Conservation (phyloP, 2,888 invertebrate species). For the Cremastinae sp. region DNA sequence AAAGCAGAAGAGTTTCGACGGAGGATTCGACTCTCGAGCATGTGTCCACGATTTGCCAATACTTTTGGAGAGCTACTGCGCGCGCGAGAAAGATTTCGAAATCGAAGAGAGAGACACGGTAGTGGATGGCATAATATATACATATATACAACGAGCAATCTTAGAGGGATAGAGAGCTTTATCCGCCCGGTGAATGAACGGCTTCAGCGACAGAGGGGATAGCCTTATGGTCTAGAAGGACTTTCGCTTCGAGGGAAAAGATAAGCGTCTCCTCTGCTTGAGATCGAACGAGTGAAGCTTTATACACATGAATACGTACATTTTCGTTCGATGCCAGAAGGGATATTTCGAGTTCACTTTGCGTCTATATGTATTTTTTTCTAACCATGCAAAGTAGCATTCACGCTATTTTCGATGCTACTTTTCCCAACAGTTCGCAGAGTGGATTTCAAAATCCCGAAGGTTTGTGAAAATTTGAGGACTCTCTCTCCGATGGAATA, state of each 20-base stretch:
- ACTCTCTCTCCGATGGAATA: no score
- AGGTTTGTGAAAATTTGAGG: no score
- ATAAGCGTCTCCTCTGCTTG: slow-evolving; percentile 14
- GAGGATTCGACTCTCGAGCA: background rate
- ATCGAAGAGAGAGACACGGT: slow-evolving; percentile 25
- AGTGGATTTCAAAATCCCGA: no score
- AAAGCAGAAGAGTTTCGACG: slow-evolving; percentile 26
- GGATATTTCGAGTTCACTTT: background rate
- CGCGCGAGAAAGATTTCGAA: slow-evolving; percentile 14
- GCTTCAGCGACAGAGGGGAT: slow-evolving; percentile 15
- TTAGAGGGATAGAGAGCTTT: slow-evolving; percentile 27
- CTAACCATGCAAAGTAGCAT: no score
- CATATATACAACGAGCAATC: background rate
- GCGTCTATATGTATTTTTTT: background rate
- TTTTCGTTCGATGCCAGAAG: background rate
- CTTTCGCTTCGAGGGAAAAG: slow-evolving; percentile 24
- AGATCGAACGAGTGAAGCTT: slow-evolving; percentile 2
- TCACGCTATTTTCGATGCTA: no score
- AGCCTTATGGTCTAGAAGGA: slow-evolving; percentile 15
- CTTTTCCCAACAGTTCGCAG: no score
- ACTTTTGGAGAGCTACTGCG: slow-evolving; percentile 46
- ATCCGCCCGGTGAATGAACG: slow-evolving; percentile 15
- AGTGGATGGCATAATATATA: slow-evolving; percentile 3
- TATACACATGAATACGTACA: background rate
- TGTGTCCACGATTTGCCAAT: slow-evolving; percentile 56